Evolutionary conservation across 2,888 invertebrate genomes (phyloP), one percentile per base, ranked within the genome.

Genomic region (Xestia rhomboidea): DNA sequence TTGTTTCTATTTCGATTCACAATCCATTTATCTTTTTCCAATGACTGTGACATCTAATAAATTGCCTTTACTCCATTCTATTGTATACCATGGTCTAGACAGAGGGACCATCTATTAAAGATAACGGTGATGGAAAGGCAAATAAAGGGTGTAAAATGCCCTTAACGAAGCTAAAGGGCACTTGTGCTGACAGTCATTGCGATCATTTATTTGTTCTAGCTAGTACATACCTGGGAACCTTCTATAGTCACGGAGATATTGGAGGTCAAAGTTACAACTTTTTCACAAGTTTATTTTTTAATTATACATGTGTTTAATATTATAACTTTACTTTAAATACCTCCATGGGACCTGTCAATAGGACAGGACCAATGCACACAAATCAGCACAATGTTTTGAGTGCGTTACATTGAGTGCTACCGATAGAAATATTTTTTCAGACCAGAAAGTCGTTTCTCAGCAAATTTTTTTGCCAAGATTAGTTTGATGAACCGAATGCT

Each of bases 1-100:
- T 60, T 49, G 41, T 6, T 69, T 69, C 60, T 69, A 49, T 62
- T 68, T 51, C 18, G 18, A 18, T 79, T 34, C n/a, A 49, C 69
- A 41, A 34, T 41, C 68, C 60, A 79, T 78, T 64, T 44, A 18
- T 54, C 44, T 76, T 38, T 51, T 24, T 21, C 21, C n/a, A 34
- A 44, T 10, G 38, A 11, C 11, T 41, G 38, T 46, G 27, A 38
- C 66, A 15, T 38, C 4, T 21, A 21, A 71, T 71, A 72, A 66
- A 72, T 72, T 38, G 67, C 38, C 10, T 72, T 49, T 8, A 34
- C 46, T 49, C 0, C 1, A 72, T 21, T 46, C 11, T 46, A 27
- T n/a, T 64, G 30, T 27, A 15, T 18, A 41, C 1, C 15, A 64
- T 27, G 18, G 64, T 41, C 64, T 64, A 64, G 41, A 64, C 41